Conservation (phyloP, 2,888 invertebrate genomes). For the Chironomus riparius region DNA sequence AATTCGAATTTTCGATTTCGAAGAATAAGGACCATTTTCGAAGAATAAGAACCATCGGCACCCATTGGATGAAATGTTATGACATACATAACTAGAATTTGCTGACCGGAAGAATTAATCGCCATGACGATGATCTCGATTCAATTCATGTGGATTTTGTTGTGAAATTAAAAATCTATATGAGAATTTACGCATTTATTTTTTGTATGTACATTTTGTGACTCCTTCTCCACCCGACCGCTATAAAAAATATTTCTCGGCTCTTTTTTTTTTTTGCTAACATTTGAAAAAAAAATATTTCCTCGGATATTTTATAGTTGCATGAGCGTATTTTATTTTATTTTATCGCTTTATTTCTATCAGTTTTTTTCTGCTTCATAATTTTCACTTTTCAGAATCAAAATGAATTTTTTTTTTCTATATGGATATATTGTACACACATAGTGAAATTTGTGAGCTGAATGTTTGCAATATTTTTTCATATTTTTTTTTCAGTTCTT, state of each 20-base stretch:
- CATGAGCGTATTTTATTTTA: not conserved
- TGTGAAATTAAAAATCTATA: not conserved
- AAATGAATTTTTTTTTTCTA: not conserved
- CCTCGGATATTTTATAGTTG: not conserved
- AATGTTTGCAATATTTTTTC: no score
- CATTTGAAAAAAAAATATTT: not conserved
- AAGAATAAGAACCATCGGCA: no score
- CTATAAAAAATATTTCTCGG: not conserved
- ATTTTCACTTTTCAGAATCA: not conserved
- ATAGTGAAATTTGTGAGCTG: no score
- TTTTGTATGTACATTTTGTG: not conserved
- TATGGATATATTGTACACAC: not conserved
- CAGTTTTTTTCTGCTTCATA: not conserved
- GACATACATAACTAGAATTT: not conserved
- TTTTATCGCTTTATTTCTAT: not conserved
- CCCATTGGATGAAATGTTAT: not conserved
- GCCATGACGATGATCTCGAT: not conserved
- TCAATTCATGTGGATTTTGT: not conserved
- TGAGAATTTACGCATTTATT: not conserved
- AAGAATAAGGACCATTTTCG: no score
- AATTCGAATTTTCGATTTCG: no score
- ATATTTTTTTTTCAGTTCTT: no score
- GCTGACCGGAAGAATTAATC: slow-evolving; percentile 4
- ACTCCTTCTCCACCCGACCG: not conserved
- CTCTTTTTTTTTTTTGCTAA: no score